These are phyloP conservation scores for Drosophila tanythrix DNA, from an alignment of 2,888 invertebrate genomes.

Conservation along the genomic window DNA sequence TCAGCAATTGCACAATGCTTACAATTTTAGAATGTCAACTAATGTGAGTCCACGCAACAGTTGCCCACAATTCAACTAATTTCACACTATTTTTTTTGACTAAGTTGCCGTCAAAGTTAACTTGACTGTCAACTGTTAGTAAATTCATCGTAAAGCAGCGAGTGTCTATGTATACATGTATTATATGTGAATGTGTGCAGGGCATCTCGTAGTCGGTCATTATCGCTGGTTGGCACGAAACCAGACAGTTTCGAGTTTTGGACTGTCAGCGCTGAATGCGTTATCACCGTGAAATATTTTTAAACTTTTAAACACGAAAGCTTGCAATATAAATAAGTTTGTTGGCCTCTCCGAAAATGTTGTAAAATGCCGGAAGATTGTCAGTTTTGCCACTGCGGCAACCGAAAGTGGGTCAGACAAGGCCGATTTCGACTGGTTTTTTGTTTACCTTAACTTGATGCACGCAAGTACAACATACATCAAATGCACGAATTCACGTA, in stretches of 20 bases:
- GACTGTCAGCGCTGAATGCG: constrained; percentile 36
- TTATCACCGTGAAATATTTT: constrained; percentile 47
- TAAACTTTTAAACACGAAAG: constrained; percentile 47
- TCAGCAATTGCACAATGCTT: neutral
- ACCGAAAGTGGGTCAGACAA: constrained; percentile 82
- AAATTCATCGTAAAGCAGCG: neutral
- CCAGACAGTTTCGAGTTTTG: constrained; percentile 25
- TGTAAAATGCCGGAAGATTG: constrained; percentile 75
- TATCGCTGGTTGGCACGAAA: neutral
- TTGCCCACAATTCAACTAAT: neutral
- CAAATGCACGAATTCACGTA: constrained; percentile 1
- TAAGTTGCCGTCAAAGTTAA: neutral
- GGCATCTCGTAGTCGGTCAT: neutral
- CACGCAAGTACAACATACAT: constrained; percentile 18
- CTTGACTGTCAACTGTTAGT: neutral
- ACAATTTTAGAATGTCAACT: neutral
- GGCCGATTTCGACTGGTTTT: constrained; percentile 76
- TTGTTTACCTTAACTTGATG: constrained; percentile 42
- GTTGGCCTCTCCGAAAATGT: constrained; percentile 64
- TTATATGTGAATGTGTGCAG: neutral
- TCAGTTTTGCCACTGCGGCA: constrained; percentile 72
- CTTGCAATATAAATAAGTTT: constrained; percentile 44
- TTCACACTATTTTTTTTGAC: neutral
- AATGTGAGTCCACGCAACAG: neutral
- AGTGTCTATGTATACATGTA: neutral